These are phyloP conservation scores for Dolichotis patagonum DNA, from an alignment of 2,113 vertebrate genomes.

Conservation along the genomic window DNA sequence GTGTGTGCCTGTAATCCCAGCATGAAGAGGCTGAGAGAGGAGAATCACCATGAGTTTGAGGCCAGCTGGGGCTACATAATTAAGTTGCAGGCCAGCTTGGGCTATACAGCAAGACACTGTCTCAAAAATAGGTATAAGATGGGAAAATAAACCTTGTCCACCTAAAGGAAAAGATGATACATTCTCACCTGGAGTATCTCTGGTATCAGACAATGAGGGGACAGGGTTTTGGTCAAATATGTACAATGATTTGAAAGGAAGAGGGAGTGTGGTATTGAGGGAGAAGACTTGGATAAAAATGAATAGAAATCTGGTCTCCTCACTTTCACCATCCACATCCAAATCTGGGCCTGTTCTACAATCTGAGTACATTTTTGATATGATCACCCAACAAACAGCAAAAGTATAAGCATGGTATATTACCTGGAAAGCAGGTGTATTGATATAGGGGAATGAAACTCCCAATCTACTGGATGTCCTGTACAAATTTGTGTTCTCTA, in stretches of 20 bases:
- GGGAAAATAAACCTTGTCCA: background rate
- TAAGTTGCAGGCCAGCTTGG: no score
- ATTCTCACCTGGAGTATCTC: background rate
- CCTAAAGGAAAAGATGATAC: background rate
- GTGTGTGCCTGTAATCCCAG: no score
- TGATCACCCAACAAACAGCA: background rate
- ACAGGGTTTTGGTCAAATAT: background rate
- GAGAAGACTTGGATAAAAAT: background rate
- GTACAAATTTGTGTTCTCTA: no score
- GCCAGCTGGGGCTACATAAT: no score
- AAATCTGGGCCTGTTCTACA: background rate
- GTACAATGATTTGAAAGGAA: background rate
- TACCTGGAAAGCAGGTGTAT: background rate
- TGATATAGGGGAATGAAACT: no score
- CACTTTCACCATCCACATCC: conserved; percentile 4
- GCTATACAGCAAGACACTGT: no score
- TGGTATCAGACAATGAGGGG: background rate
- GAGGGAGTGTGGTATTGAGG: background rate
- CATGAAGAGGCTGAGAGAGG: no score
- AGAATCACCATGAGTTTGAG: no score
- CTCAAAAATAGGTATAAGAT: background rate
- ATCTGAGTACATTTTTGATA: conserved; percentile 23
- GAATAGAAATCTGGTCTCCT: conserved; percentile 37
- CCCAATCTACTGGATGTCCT: no score
- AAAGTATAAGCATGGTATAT: background rate